Conservation (phyloP, 2,888 invertebrate species). For the Tinea pellionella region DNA sequence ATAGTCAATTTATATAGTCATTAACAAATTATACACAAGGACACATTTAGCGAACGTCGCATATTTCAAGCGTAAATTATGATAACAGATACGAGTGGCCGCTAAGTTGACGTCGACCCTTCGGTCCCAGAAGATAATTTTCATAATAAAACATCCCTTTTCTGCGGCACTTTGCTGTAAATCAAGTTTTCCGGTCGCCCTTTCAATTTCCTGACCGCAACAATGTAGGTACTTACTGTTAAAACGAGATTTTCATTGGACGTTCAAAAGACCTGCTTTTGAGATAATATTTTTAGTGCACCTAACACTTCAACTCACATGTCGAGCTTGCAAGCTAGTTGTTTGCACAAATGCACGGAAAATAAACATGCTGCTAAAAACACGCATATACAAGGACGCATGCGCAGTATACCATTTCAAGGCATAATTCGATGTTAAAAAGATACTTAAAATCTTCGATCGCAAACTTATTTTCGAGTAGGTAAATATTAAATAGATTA, state of each 20-base stretch:
- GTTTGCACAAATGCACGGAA: not conserved
- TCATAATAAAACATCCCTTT: slow-evolving; percentile 60
- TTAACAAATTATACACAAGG: slow-evolving; percentile 9
- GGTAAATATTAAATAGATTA: not conserved
- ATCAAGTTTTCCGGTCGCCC: slow-evolving; percentile 56
- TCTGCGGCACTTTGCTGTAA: slow-evolving; percentile 53
- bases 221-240: slow-evolving; percentile 34
- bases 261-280: slow-evolving; percentile 33
- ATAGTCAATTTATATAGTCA: not conserved
- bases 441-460: too few relatives aligned
- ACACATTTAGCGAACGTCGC: slow-evolving; percentile 2
- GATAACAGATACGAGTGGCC: slow-evolving; percentile 16
- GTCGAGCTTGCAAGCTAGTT: not conserved
- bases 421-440: too few relatives aligned
- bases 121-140: slow-evolving; percentile 42
- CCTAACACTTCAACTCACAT: slow-evolving; percentile 9
- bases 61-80: slow-evolving; percentile 15
- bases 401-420: not conserved
- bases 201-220: slow-evolving; percentile 61
- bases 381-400: not conserved
- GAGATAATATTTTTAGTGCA: slow-evolving; percentile 34
- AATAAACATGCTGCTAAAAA: not conserved
- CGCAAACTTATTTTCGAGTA: too few relatives aligned
- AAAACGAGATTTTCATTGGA: slow-evolving; percentile 50
- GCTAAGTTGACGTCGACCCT: slow-evolving; percentile 14